Evolutionary conservation across 2,113 vertebrate species (phyloP).

Genomic region (Eupsittula cactorum): DNA sequence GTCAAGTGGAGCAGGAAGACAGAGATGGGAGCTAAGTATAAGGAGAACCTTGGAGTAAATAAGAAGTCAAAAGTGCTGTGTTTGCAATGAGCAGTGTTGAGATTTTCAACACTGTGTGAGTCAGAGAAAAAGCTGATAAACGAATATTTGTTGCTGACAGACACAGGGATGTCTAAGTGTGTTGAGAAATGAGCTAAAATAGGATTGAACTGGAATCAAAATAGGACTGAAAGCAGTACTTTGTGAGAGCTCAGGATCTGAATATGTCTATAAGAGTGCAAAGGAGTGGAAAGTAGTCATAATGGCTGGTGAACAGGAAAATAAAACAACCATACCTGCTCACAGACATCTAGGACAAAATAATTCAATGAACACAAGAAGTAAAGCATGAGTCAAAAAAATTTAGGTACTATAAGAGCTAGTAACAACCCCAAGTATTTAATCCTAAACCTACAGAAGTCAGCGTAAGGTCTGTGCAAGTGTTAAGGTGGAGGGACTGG

Average conservation of each 20-base stretch:
- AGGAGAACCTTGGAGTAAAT: not conserved
- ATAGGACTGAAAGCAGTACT: not conserved
- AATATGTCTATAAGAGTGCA: not conserved
- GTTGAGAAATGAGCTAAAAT: not conserved
- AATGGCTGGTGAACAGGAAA: not conserved
- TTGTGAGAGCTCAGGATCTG: not conserved
- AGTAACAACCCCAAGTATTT: not conserved
- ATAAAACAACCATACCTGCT: not conserved
- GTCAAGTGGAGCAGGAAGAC: constrained; percentile 39
- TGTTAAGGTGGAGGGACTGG: not conserved
- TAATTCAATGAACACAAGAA: not conserved
- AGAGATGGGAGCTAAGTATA: constrained; percentile 5
- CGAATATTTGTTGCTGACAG: constrained; percentile 1
- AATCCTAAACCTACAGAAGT: not conserved
- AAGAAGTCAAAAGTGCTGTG: not conserved
- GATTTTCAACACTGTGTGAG: not conserved
- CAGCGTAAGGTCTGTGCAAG: not conserved
- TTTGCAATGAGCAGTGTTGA: not conserved
- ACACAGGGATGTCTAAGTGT: not conserved
- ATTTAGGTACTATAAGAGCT: fast-evolving
- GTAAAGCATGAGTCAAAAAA: not conserved
- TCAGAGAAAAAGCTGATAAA: not conserved
- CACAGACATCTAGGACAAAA: not conserved
- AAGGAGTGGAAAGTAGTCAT: not conserved
- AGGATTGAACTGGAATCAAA: not conserved